Conservation (phyloP, 2,888 invertebrate species). For the Didymodactylos carnosus region DNA sequence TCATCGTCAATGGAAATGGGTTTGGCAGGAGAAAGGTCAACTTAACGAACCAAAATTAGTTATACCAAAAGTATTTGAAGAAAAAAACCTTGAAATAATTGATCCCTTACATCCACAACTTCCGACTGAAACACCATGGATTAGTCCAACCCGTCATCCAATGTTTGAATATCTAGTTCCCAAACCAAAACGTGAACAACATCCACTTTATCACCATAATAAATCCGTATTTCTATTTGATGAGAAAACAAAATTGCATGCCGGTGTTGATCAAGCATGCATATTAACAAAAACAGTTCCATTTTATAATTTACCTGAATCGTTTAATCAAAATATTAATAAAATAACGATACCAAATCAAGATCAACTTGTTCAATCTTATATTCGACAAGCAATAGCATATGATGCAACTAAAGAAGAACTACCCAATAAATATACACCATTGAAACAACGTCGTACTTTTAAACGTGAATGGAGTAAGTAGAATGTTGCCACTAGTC, state of each 20-base stretch:
- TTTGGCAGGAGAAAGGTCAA: slow-evolving; percentile 7
- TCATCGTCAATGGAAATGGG: slow-evolving; percentile 13
- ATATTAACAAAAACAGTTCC: slow-evolving; percentile 52
- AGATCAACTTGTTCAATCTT: slow-evolving; percentile 16
- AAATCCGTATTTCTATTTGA: slow-evolving; percentile 4
- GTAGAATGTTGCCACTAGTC: too few relatives aligned
- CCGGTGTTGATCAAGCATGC: slow-evolving; percentile 51
- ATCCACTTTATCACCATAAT: slow-evolving; percentile 1
- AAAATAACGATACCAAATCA: slow-evolving; percentile 16
- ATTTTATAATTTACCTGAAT: slow-evolving; percentile 26
- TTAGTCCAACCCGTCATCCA: slow-evolving; percentile 6
- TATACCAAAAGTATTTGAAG: slow-evolving; percentile 7
- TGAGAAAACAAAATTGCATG: slow-evolving; percentile 5
- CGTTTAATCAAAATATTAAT: slow-evolving; percentile 15
- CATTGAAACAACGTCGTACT: background rate
- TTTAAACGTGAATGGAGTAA: too few relatives aligned
- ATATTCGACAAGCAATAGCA: slow-evolving; percentile 11
- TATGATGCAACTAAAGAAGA: slow-evolving; percentile 10
- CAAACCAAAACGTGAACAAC: slow-evolving; percentile 1
- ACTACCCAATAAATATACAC: background rate
- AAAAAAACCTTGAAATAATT: background rate
- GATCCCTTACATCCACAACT: slow-evolving; percentile 8
- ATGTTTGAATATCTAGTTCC: slow-evolving; percentile 10
- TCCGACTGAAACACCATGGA: slow-evolving; percentile 7
- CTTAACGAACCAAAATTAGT: slow-evolving; percentile 5